These are phyloP conservation scores for Suricata suricatta DNA, from an alignment of 2,113 vertebrate genomes.

Conservation along the genomic window DNA sequence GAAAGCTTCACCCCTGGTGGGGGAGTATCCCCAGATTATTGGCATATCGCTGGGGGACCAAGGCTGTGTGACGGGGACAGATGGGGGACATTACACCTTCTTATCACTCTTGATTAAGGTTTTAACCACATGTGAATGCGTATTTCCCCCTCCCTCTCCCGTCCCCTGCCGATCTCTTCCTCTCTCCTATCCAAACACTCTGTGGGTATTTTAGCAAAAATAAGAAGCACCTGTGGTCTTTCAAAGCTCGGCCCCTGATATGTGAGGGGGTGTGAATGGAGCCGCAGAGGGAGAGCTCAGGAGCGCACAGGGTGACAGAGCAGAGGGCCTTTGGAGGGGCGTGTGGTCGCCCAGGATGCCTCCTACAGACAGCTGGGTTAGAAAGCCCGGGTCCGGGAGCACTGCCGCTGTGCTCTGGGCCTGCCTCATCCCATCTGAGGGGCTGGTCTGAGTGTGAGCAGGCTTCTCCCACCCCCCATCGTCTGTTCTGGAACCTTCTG, in stretches of 20 bases:
- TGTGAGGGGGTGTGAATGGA: background rate
- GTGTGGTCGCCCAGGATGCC: background rate
- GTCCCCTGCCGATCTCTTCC: background rate
- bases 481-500: background rate
- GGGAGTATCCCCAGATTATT: fast-evolving
- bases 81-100: background rate
- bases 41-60: too few species aligned
- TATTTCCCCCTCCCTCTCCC: background rate
- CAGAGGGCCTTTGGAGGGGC: background rate
- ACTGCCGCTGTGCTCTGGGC: background rate
- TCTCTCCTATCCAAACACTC: background rate
- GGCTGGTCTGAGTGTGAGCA: fast-evolving
- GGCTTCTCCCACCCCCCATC: fast-evolving
- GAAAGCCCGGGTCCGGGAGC: background rate
- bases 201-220: background rate
- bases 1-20: background rate
- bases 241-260: background rate
- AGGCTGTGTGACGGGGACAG: background rate
- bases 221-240: background rate
- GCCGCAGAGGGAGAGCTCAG: fast-evolving
- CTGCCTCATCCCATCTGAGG: fast-evolving
- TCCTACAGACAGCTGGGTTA: too few species aligned
- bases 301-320: background rate
- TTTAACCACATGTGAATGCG: background rate
- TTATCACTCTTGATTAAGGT: background rate